Evolutionary conservation across 1,140 invertebrate species (phyloP).

Genomic region (fruit fly (Drosophila melanogaster)): DNA sequence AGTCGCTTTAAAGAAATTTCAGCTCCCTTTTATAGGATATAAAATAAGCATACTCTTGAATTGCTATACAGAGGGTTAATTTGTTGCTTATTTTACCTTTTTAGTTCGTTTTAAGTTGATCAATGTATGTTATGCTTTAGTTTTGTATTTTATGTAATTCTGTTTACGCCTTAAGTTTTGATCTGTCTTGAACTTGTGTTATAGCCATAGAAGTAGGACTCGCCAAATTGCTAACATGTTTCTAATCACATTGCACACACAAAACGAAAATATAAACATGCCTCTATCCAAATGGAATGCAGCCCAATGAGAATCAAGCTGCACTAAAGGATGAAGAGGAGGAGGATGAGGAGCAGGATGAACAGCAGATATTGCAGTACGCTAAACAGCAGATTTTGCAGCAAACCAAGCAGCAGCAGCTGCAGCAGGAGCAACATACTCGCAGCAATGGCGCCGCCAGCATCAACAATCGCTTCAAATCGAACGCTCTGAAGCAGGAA

Average conservation of each 20-base stretch:
- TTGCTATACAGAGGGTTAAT: constrained; percentile 4
- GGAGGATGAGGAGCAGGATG: constrained; percentile 13
- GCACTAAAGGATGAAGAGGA: constrained; percentile 3
- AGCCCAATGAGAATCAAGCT: constrained; percentile 44
- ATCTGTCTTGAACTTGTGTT: constrained; percentile 26
- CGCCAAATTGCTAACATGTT: constrained; percentile 51
- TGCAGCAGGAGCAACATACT: constrained; percentile 29
- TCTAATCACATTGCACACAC: constrained; percentile 46
- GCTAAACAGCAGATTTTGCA: constrained; percentile 10
- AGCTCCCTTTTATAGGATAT: background rate
- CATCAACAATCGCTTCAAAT: constrained; percentile 48
- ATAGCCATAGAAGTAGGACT: constrained; percentile 37
- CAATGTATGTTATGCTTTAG: constrained; percentile 12
- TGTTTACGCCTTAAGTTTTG: constrained; percentile 19
- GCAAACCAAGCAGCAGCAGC: constrained; percentile 7
- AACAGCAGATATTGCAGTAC: constrained; percentile 14
- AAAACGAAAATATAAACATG: constrained; percentile 7
- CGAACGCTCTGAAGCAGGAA: constrained; percentile 39
- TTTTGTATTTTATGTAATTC: constrained; percentile 4
- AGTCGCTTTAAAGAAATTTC: background rate
- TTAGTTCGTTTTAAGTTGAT: constrained; percentile 8
- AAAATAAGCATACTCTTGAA: background rate
- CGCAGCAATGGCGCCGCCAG: constrained; percentile 28
- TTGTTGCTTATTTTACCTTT: background rate
- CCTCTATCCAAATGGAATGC: constrained; percentile 59